Conservation (phyloP, 2,113 vertebrate genomes). For the human region GRCh38 chr4:52909501-52910000, state of each 20-base stretch:
- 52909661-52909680: neutral
- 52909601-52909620: neutral
- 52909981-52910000: neutral
- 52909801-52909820: neutral
- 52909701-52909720: neutral
- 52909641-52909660: neutral
- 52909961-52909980: neutral
- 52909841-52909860: neutral
- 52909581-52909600: neutral
- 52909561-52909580: neutral
- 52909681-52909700: neutral
- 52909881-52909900: neutral
- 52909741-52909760: neutral
- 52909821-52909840: constrained; percentile 10
- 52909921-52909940: neutral
- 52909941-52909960: neutral
- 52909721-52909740: neutral
- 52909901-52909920: neutral
- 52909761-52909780: neutral
- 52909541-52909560: neutral
- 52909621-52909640: neutral
- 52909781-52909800: constrained; percentile 39
- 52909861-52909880: neutral
- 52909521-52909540: neutral
- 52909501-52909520: neutral